These are phyloP conservation scores for Mellilla xanthometata DNA, from an alignment of 2,888 invertebrate species.

Conservation along the genomic window DNA sequence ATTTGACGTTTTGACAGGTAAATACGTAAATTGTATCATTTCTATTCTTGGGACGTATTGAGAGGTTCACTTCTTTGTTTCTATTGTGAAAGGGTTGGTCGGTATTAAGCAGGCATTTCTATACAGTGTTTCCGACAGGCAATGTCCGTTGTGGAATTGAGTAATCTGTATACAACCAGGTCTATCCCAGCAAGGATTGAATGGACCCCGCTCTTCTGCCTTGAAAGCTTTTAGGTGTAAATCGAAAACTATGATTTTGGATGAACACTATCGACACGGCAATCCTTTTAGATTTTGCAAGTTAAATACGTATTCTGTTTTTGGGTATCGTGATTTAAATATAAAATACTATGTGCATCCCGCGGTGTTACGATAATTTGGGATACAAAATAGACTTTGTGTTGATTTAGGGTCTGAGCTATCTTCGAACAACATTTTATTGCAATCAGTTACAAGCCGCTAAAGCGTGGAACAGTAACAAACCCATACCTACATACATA, in stretches of 20 bases:
- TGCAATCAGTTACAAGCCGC: too few relatives aligned
- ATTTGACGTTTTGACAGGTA: constrained; percentile 24
- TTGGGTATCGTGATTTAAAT: too few relatives aligned
- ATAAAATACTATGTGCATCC: too few relatives aligned
- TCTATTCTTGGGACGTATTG: constrained; percentile 27
- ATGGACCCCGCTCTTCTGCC: constrained; percentile 20
- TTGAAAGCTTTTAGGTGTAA: constrained; percentile 11
- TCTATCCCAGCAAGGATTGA: constrained; percentile 27
- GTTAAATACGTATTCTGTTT: too few relatives aligned
- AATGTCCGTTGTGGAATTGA: constrained; percentile 25
- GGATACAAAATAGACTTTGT: too few relatives aligned
- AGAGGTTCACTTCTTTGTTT: constrained; percentile 30
- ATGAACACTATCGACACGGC: constrained; percentile 3
- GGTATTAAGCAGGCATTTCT: constrained; percentile 31
- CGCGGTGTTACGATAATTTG: too few relatives aligned
- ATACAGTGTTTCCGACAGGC: constrained; percentile 30
- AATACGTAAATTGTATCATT: constrained; percentile 30
- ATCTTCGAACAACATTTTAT: too few relatives aligned
- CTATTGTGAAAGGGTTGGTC: constrained; percentile 32
- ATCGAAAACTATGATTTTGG: constrained; percentile 18
- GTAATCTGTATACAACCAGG: constrained; percentile 28
- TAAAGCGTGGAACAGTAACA: too few relatives aligned
- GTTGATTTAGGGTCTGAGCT: too few relatives aligned
- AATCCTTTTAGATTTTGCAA: background rate
- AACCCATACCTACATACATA: too few relatives aligned